These are phyloP conservation scores for Endotricha flammealis DNA, from an alignment of 2,888 invertebrate species.

Conservation along the genomic window DNA sequence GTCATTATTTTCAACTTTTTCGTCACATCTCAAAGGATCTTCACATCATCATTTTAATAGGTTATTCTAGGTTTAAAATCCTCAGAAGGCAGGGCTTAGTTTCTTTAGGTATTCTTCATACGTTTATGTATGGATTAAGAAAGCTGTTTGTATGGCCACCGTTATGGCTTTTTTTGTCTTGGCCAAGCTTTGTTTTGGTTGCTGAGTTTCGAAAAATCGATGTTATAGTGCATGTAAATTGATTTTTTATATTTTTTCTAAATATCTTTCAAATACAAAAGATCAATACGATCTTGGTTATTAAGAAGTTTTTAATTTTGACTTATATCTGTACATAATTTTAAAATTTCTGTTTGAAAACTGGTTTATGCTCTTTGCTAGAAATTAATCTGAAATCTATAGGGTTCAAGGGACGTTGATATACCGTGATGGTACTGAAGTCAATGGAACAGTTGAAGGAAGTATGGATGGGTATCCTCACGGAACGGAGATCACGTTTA, in stretches of 20 bases:
- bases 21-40: conserved; percentile 13
- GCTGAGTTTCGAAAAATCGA: conserved; percentile 38
- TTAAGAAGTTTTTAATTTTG: no score
- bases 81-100: conserved; percentile 72
- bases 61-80: conserved; percentile 47
- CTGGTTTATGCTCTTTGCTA: neutral
- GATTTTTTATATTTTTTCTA: no score
- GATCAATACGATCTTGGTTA: no score
- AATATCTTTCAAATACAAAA: no score
- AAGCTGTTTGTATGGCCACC: conserved; percentile 60
- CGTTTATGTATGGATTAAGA: conserved; percentile 36
- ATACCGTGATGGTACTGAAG: conserved; percentile 83
- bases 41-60: conserved; percentile 19
- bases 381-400: conserved; percentile 13
- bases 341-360: no score
- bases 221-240: conserved; percentile 66
- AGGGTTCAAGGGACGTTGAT: conserved; percentile 88
- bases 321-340: no score
- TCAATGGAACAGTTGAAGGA: conserved; percentile 81
- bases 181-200: conserved; percentile 68
- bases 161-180: conserved; percentile 69
- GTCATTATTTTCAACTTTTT: conserved; percentile 19
- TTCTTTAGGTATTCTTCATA: conserved; percentile 32
- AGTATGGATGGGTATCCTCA: conserved; percentile 85
- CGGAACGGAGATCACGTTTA: conserved; percentile 89